Base-by-base conservation (phyloP, 2,113 vertebrate species). In the Prochilodus magdalenae region DNA sequence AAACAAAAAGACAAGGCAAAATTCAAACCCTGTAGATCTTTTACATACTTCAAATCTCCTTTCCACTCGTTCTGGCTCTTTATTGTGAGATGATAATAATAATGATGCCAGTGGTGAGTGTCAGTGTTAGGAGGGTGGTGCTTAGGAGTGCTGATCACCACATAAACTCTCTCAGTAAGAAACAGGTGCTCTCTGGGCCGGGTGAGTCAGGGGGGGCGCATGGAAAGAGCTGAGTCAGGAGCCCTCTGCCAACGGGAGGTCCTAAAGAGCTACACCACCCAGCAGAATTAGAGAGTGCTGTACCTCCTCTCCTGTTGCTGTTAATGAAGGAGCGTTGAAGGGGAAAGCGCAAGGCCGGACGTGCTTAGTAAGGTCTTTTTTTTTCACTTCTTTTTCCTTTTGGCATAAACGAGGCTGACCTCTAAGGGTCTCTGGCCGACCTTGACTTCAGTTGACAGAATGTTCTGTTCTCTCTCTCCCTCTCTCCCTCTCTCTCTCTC, bases 251-350 rank as follows among this genome's bases (percentile, higher is more conserved):
- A 73, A 47, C 30, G 4, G 75, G 75, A 81, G 79, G 79, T 79
- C 62, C 57, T 60, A 71, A 73, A 65, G 69, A 63, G 33, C 49
- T 83, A 49, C 71, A 83, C 67, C 53, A 44, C 63, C 73, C 73
- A 44, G 70, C 14, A 79, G 70, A 67, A 82, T 55, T 82, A 82
- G 70, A 85, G 75, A 71, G 71, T 49, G 51, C 59, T 51, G 27
- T 65, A 65, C 30, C 73, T 73, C 71, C 60, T 53, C 44, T 74
- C 76, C 60, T 44, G 59, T 29, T 82, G 67, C 67, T 18, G 73
- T 66, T 76, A 78, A 86, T 86, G 73, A 84, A 80, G 67, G 55
- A 49, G 75, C 66, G 65, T 59, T 86, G 82, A 83, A 75, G 72
- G 72, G 67, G 51, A 80, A 77, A n/a, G 27, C 5, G 40, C 62